A percentile compares a stretch with the other conserved stretches of the same genome.
Conservation (phyloP, 2,888 invertebrate genomes). For the Rhagophthalmus giganteus region DNA sequence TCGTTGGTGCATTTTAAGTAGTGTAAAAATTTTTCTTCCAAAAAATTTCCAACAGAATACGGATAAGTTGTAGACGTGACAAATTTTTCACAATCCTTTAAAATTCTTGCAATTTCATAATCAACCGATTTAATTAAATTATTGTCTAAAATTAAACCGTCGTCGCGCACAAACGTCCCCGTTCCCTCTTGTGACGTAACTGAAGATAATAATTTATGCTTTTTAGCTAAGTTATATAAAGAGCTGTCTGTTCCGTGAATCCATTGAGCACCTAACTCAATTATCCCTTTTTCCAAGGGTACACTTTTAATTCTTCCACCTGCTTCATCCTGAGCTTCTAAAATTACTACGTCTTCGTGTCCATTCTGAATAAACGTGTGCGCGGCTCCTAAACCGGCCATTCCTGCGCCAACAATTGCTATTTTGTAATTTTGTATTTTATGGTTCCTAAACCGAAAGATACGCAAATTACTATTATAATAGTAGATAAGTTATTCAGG, state of each 20-base stretch:
- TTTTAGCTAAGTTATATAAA: constrained; percentile 57
- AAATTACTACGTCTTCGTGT: constrained; percentile 57
- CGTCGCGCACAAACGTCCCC: constrained; percentile 58
- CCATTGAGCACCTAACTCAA: constrained; percentile 69
- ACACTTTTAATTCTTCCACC: constrained; percentile 62
- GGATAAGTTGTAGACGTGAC: constrained; percentile 49
- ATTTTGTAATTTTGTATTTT: constrained; percentile 40
- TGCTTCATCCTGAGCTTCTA: constrained; percentile 60
- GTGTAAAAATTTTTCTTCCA: constrained; percentile 55
- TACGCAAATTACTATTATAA: not conserved
- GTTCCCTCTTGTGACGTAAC: constrained; percentile 60
- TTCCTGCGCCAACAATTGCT: constrained; percentile 64
- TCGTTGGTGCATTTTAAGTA: constrained; percentile 50
- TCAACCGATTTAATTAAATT: constrained; percentile 58
- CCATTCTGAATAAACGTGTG: constrained; percentile 55
- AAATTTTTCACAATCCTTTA: constrained; percentile 58
- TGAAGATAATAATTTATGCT: constrained; percentile 56
- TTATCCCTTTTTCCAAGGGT: constrained; percentile 49
- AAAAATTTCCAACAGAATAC: constrained; percentile 52
- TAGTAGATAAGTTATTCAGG: not conserved
- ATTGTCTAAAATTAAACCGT: constrained; percentile 56
- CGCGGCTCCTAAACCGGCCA: constrained; percentile 64
- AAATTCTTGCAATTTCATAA: constrained; percentile 55
- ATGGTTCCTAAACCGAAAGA: constrained; percentile 5
- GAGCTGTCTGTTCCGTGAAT: constrained; percentile 62